Percentiles rank a stretch among this genome's conserved stretches.
phyloP scores from a whole-genome alignment of 2,113 vertebrate species.

The Recurvirostra avosetta region DNA sequence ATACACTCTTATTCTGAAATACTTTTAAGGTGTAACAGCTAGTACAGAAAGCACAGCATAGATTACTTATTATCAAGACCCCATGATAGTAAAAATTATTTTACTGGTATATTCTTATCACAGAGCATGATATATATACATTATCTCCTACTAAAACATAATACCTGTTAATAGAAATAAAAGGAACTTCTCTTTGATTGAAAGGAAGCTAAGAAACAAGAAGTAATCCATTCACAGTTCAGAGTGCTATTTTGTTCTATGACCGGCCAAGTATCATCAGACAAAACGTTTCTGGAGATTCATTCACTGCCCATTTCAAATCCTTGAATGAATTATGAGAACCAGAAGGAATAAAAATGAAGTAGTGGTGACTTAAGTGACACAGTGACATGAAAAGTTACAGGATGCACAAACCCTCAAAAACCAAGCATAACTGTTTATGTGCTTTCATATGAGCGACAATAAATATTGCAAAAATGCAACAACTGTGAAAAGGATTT shows the following conservation, averaged over 20 bases:
- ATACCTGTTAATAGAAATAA: not conserved
- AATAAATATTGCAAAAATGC: not conserved
- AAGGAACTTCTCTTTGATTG: not conserved
- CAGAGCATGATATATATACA: not conserved
- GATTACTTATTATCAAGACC: not conserved
- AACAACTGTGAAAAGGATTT: not conserved
- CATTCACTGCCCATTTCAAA: not conserved
- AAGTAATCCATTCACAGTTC: not conserved
- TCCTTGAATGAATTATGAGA: not conserved
- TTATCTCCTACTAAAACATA: not conserved
- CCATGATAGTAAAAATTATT: not conserved
- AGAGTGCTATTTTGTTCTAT: not conserved
- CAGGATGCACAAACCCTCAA: not conserved
- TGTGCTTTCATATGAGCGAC: not conserved
- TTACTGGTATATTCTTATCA: not conserved
- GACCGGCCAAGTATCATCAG: not conserved
- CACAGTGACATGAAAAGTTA: not conserved
- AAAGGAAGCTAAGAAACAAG: not conserved
- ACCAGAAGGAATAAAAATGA: not conserved
- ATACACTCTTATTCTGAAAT: not conserved
- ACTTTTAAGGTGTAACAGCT: not conserved
- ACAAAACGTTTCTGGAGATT: not conserved
- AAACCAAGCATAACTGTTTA: not conserved
- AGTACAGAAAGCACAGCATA: not conserved
- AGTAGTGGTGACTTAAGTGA: not conserved